Evolutionary conservation across 2,797 vertebrate genomes (phyloP).

Genomic region (Heliangelus exortis): DNA sequence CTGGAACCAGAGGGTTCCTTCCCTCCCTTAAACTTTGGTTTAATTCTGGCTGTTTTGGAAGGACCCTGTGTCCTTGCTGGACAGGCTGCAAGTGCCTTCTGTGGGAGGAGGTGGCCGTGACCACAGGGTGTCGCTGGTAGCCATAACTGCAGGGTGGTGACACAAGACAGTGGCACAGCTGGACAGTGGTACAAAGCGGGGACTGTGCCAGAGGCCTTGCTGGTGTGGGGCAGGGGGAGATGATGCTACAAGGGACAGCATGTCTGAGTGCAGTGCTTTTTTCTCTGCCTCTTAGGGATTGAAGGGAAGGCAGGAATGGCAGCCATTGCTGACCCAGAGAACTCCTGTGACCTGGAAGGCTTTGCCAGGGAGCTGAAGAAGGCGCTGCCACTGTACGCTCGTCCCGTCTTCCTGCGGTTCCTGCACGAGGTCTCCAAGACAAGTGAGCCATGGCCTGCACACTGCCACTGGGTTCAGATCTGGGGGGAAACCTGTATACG

Average conservation of each 20-base stretch:
- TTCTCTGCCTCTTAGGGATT: slow-evolving; percentile 77
- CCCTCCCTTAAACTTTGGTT: not conserved
- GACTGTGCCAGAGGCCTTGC: not conserved
- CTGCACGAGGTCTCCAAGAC: slow-evolving; percentile 92
- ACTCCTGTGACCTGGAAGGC: slow-evolving; percentile 83
- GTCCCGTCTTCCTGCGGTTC: slow-evolving; percentile 92
- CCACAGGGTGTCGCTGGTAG: not conserved
- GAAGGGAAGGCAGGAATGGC: slow-evolving; percentile 98
- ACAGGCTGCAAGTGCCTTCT: not conserved
- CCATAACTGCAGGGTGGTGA: not conserved
- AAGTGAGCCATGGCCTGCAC: slow-evolving; percentile 70
- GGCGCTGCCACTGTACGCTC: slow-evolving; percentile 88
- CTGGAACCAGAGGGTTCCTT: not conserved
- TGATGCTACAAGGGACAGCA: not conserved
- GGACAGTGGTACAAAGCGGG: not conserved
- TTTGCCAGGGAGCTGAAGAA: slow-evolving; percentile 89
- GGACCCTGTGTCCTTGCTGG: not conserved
- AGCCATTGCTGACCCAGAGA: slow-evolving; percentile 85
- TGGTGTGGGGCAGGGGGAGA: not conserved
- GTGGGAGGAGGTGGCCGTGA: not conserved
- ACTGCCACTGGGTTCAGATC: fast-evolving
- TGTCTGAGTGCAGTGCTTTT: not conserved
- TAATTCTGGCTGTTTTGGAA: not conserved
- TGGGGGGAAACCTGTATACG: not conserved
- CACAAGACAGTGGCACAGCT: not conserved